A percentile compares a stretch with the other conserved stretches of the same genome.
These are phyloP conservation scores for Tachysurus fulvidraco DNA, from an alignment of 2,113 vertebrate species.

Conservation along the genomic window DNA sequence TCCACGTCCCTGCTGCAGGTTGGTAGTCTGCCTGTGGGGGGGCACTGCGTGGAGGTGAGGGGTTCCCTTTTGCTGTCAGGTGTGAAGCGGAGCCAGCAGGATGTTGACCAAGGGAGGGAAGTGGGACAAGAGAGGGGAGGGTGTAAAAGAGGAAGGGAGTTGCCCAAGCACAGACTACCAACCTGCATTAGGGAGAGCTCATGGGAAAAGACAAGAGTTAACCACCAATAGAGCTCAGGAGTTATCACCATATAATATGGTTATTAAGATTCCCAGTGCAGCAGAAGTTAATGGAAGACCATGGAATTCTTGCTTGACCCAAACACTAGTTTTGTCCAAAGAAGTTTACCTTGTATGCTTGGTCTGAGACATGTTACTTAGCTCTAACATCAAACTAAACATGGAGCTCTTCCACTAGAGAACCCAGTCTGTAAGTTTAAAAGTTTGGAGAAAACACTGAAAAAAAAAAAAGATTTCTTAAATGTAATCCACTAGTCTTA, in stretches of 20 bases:
- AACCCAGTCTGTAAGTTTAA: neutral
- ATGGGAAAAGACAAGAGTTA: conserved; percentile 75
- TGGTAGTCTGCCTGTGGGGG: conserved; percentile 77
- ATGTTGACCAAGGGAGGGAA: conserved; percentile 55
- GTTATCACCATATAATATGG: neutral
- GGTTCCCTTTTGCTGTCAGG: conserved; percentile 65
- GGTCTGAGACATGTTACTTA: neutral
- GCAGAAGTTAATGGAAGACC: neutral
- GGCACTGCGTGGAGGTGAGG: conserved; percentile 75
- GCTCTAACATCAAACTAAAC: neutral
- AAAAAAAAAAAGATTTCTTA: neutral
- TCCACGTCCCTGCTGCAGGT: conserved; percentile 75
- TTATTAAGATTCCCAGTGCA: neutral
- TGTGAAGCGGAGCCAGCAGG: conserved; percentile 59
- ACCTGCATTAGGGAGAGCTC: conserved; percentile 80
- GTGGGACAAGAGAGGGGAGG: conserved; percentile 18
- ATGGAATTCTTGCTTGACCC: neutral
- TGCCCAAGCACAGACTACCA: conserved; percentile 75
- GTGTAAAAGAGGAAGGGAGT: conserved; percentile 48
- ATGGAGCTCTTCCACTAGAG: neutral
- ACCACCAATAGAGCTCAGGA: conserved; percentile 39
- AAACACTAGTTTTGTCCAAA: neutral
- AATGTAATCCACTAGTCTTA: neutral
- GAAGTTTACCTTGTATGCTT: neutral
- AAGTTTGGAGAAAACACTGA: too few relatives aligned